phyloP scores from a whole-genome alignment of 2,113 vertebrate species.

The Sylvia atricapilla region DNA sequence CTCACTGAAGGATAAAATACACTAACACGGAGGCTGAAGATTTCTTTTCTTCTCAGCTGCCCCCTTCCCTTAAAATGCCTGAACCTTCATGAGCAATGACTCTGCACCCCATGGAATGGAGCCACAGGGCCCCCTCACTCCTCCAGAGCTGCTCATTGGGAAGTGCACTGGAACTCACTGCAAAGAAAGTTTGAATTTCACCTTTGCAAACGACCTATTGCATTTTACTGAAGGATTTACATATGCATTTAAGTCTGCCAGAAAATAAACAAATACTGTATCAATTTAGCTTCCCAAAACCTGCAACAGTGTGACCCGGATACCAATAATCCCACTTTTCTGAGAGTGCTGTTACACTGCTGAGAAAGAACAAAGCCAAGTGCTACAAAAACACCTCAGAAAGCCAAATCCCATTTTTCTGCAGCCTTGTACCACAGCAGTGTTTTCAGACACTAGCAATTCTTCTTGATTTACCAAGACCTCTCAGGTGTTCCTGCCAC shows the following conservation, averaged over 20 bases:
- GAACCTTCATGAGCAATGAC: neutral
- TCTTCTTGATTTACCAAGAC: slow-evolving; percentile 18
- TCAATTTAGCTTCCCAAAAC: neutral
- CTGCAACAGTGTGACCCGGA: neutral
- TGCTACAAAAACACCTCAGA: neutral
- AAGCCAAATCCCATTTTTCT: neutral
- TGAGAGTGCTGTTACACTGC: neutral
- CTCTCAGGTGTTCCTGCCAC: neutral
- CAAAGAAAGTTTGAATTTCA: neutral
- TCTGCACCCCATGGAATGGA: neutral
- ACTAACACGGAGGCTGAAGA: neutral
- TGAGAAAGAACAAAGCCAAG: neutral
- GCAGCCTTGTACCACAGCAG: neutral
- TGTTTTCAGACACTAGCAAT: neutral
- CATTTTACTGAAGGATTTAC: neutral
- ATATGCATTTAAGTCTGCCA: neutral
- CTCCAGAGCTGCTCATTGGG: neutral
- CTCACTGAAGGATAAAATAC: neutral
- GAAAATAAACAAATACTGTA: neutral
- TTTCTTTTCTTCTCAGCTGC: neutral
- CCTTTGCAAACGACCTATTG: neutral
- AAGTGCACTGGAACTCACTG: neutral
- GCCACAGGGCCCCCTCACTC: neutral
- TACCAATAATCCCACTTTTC: neutral
- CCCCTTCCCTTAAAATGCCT: neutral